These are phyloP conservation scores for Entomobrya multifasciata DNA, from an alignment of 2,888 invertebrate genomes.

Conservation along the genomic window DNA sequence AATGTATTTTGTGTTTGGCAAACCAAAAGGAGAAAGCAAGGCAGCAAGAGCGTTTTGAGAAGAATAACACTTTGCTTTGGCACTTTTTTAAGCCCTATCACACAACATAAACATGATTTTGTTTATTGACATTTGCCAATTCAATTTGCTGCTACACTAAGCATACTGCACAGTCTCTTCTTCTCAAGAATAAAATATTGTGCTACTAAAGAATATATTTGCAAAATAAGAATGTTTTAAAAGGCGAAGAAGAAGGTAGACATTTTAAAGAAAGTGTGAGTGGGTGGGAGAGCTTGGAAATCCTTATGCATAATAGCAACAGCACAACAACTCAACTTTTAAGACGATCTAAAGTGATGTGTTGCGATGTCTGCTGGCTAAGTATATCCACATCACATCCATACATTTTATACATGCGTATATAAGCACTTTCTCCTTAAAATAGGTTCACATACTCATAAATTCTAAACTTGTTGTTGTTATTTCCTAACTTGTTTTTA, in stretches of 20 bases:
- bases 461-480: constrained; percentile 39
- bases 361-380: too few species aligned
- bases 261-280: not conserved
- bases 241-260: not conserved
- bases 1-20: not conserved
- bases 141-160: constrained; percentile 67
- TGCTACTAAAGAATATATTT: not conserved
- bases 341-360: too few species aligned
- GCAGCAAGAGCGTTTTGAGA: constrained; percentile 12
- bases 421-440: not conserved
- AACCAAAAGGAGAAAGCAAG: constrained; percentile 2
- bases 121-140: constrained; percentile 70
- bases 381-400: too few species aligned
- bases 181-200: not conserved
- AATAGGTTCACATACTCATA: constrained; percentile 33
- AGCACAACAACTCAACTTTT: constrained; percentile 2
- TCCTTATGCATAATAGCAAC: not conserved
- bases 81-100: constrained; percentile 61
- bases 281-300: not conserved
- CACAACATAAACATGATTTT: constrained; percentile 69
- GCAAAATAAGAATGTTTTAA: not conserved
- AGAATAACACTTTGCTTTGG: constrained; percentile 62
- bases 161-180: constrained; percentile 41
- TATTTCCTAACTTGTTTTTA: not conserved
- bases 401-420: too few species aligned